Evolutionary conservation across 2,888 invertebrate species (phyloP), one percentile per base, ranked within the genome.

Genomic region (Acholoe squamosa): DNA sequence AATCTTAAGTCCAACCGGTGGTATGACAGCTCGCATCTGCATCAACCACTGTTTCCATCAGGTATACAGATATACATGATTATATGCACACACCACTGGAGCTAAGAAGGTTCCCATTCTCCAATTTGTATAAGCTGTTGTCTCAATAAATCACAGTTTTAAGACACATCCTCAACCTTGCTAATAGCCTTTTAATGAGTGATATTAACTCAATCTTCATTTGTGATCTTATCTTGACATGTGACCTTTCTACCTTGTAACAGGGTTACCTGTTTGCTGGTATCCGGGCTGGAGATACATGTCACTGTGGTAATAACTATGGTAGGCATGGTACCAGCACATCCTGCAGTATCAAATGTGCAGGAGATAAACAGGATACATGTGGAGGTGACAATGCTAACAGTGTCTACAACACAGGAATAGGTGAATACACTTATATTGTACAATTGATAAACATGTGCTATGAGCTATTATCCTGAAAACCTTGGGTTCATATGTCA

Each of bases 251-350:
- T 25, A 71, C 71, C 71, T 61, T n/a, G n/a, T n/a, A n/a, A 67
- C 71, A 89, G 89, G 89, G 89, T 14, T 89, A 89, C 89, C 25
- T 67, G 67, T 89, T 89, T 28, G 89, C 89, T 34, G 89, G 89
- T 28, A 43, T 89, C 52, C 67, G 22, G 51, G 56, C 52, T 5
- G 89, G 89, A 33, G 67, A 43, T 33, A 56, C 43, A 0, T 89
- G 89, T 89, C 33, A n/a, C 67, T 89, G 89, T 34, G 89, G 71
- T 12, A 89, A 89, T 34, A 33, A 19, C 31, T 89, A 89, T 34
- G 89, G 89, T 14, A 61, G 22, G 71, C 56, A 67, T 71, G 89
- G 89, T 1, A 33, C 67, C 71, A 89, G 89, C 89, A 71, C 10
- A 5, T 33, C 67, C 22, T 89, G 89, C 33, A 34, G 25, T n/a